Base-by-base conservation (phyloP, 2,113 vertebrate genomes). In the Lampris megalopsis region DNA sequence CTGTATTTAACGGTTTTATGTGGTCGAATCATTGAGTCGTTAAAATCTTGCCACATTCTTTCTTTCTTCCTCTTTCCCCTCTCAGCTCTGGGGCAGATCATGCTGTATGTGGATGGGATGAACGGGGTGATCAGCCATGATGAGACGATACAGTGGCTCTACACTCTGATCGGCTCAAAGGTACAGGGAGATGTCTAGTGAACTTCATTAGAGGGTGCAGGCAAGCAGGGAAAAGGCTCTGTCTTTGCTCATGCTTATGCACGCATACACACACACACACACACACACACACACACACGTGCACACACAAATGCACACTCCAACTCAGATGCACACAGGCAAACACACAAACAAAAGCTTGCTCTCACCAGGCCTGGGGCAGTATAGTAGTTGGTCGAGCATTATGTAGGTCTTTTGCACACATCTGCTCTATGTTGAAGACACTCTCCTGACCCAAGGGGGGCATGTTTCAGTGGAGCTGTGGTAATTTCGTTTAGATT, bases 31-130 rank as follows among this genome's bases (percentile, higher is more conserved):
- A 8, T 53, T n/a, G 3, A n/a, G 3, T 53, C 11, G 11, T 1
- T n/a, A 4, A n/a, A n/a, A 43, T 5, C 35, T 8, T 38, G 11
- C 6, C 47, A 36, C 11, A 11, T n/a, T 56, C 75, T 73, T 50
- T 75, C 52, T 10, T 59, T 75, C 3, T 10, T 35, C 63, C 49
- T 13, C 43, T 56, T 11, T 13, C 71, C 63, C 73, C 9, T 67
- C 0, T 90, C 80, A 98, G 97, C 97, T 81, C 90, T 99, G 87
- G 97, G 97, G 38, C 97, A 99, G 91, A 99, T 99, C 89, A 98
- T 99, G 97, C 94, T 99, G 54, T 99, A 98, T 48, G 97, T 99
- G 0, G 97, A 99, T 75, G 97, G 97, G 68, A 98, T 99, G 97
- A 98, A 99, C 62, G 97, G 97, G 37, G 96, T 99, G 66, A 97